These are phyloP conservation scores for Pangasianodon hypophthalmus DNA, from an alignment of 2,113 vertebrate genomes.

Conservation along the genomic window DNA sequence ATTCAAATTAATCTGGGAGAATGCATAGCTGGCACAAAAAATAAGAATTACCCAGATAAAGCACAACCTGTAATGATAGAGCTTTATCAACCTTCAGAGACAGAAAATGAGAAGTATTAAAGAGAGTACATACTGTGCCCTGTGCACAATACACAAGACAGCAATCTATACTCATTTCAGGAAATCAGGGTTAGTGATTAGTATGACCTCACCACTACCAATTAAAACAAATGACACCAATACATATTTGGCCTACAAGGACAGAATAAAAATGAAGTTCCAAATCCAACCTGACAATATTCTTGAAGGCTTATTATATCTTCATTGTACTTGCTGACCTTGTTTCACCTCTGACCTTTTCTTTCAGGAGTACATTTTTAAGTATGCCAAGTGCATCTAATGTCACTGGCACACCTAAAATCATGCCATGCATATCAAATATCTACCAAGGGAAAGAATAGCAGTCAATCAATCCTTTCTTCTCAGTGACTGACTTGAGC, in stretches of 20 bases:
- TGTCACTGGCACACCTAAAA: neutral
- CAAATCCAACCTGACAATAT: neutral
- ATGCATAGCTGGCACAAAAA: constrained; percentile 19
- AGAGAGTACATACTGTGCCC: neutral
- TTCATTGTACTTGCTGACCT: constrained; percentile 11
- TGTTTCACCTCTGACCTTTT: constrained; percentile 27
- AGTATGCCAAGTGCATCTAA: constrained; percentile 2
- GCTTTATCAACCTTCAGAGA: constrained; percentile 13
- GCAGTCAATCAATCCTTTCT: constrained; percentile 13
- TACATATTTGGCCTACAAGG: constrained; percentile 3
- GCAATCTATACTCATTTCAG: constrained; percentile 12
- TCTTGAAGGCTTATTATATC: constrained; percentile 21
- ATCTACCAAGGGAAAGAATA: neutral
- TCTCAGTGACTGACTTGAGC: neutral
- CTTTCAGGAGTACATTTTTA: neutral
- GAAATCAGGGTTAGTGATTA: neutral
- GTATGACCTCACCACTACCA: neutral
- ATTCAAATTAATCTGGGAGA: constrained; percentile 57
- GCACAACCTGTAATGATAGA: constrained; percentile 31
- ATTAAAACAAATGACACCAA: neutral
- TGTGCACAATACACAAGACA: no score
- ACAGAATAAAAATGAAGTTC: constrained; percentile 13
- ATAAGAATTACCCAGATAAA: constrained; percentile 35
- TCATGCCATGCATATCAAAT: constrained; percentile 23
- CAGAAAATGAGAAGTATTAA: constrained; percentile 11